Base-by-base conservation (phyloP, 2,888 invertebrate species). In the Priocnemis perturbator region DNA sequence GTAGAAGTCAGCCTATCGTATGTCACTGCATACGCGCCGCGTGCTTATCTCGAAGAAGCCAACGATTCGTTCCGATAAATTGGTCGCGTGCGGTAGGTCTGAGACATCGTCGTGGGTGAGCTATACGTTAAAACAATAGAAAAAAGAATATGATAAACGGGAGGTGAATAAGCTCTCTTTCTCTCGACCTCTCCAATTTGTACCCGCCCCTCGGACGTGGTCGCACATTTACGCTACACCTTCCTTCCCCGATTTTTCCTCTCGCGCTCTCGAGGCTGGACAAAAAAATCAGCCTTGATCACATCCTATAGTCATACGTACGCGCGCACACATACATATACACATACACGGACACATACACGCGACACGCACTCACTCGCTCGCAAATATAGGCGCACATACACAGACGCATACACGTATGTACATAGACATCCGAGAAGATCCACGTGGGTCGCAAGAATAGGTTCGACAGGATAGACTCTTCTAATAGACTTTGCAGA, bases 401-500 rank as follows among this genome's bases (percentile, higher is more conserved):
- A 72, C 70, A 69, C 78, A 69, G 71, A 76, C 70, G 67, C 77
- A 71, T 72, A 68, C 79, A 67, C 78, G 71, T 69, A 74, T 66
- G 69, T 71, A 72, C 71, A 71, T 74, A 68, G 78, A 78, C 76
- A 76, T 71, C 73, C 64, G 77, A 80, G 74, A 73, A 79, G 76
- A 79, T 79, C 69, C 69, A 76, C 77, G 68, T 72, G 75, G 79
- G 77, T 77, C 77, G 73, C 78, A 81, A 79, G 81, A 79, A 80
- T 80, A 80, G 81, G 71, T 81, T 71, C 52, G 81, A 80, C 69
- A 78, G 80, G 83, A 86, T 88, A 87, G 86, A 88, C 87, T 88
- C 86, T 87, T 84, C 86, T 86, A 87, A 88, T 88, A 88, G 87
- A 88, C 87, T 88, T 88, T 88, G 87, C 88, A 88, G 86, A 87